These are phyloP conservation scores for Leucoma salicis DNA, from an alignment of 2,888 invertebrate species.

Conservation along the genomic window DNA sequence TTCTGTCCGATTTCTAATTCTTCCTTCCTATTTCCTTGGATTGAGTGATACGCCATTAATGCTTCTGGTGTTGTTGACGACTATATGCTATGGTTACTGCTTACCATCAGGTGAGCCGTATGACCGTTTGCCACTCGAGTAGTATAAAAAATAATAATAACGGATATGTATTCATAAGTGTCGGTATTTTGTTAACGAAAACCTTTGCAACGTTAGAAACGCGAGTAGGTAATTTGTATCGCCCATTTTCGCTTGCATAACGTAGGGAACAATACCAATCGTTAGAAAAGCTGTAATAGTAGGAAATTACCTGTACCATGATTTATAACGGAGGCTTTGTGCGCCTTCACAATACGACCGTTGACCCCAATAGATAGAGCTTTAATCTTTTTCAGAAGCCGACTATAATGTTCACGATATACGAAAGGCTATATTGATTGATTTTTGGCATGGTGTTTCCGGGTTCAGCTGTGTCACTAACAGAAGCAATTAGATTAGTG, in stretches of 20 bases:
- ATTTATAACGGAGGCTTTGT: slow-evolving; percentile 61
- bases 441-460: slow-evolving; percentile 13
- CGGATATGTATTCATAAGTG: too few relatives aligned
- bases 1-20: too few relatives aligned
- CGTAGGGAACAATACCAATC: slow-evolving; percentile 58
- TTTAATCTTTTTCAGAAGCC: slow-evolving; percentile 50
- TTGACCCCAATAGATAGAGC: slow-evolving; percentile 63
- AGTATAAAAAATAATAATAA: too few relatives aligned
- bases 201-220: not conserved
- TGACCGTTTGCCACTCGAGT: too few relatives aligned
- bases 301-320: slow-evolving; percentile 70
- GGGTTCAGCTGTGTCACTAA: slow-evolving; percentile 2
- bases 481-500: not conserved
- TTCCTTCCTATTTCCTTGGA: too few relatives aligned
- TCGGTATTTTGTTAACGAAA: not conserved
- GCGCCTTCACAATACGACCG: slow-evolving; percentile 45
- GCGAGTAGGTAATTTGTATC: slow-evolving; percentile 23
- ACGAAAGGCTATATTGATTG: slow-evolving; percentile 29
- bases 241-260: slow-evolving; percentile 39
- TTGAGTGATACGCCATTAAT: too few relatives aligned
- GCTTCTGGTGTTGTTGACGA: too few relatives aligned
- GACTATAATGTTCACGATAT: slow-evolving; percentile 20
- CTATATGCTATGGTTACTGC: too few relatives aligned
- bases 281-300: slow-evolving; percentile 64
- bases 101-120: too few relatives aligned